Base-by-base conservation (phyloP, 2,797 vertebrate species). In the Mareca penelope region DNA sequence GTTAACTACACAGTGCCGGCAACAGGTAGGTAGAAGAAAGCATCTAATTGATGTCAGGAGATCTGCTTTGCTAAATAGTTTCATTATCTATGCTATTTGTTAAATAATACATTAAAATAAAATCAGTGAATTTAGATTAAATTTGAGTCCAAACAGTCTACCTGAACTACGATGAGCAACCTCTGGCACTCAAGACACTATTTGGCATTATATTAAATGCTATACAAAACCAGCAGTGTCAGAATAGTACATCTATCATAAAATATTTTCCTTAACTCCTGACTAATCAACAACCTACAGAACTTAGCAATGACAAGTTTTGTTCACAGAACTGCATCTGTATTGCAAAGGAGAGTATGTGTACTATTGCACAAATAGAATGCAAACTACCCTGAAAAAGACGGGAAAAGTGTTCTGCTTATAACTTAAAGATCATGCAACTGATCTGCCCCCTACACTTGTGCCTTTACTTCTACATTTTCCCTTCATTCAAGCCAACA, bases 251-350 rank as follows among this genome's bases (percentile, higher is more conserved):
- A 21, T 23, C 23, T 28, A 42, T 17, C 53, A 56, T 28, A 15
- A 31, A 46, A 28, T 56, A 37, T 31, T 56, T 44, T 46, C 8
- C 21, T 23, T 67, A 29, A 46, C 52, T 67, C 61, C 61, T 63
- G 37, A 28, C 17, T 40, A 28, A 63, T 18, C 17, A 63, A 19
- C 12, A 52, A 35, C 8, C n/a, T 68, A 17, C 0, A 67, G 28
- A 81, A 79, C 19, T n/a, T 64, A 21, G 17, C 40, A 78, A 60
- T 4, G 15, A 31, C 31, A 42, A 63, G 24, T 40, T 88, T 52
- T 37, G 17, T 40, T 65, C 16, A 3, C 37, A 70, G 11, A 92
- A 16, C 22, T 57, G 39, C 15, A 31, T 0, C 0, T 1, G 15
- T 40, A 40, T 26, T 44, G 24, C 76, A 81, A 46, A 5, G 5